Evolutionary conservation across 2,888 invertebrate genomes (phyloP).

Genomic region (Pristionchus entomophagus): DNA sequence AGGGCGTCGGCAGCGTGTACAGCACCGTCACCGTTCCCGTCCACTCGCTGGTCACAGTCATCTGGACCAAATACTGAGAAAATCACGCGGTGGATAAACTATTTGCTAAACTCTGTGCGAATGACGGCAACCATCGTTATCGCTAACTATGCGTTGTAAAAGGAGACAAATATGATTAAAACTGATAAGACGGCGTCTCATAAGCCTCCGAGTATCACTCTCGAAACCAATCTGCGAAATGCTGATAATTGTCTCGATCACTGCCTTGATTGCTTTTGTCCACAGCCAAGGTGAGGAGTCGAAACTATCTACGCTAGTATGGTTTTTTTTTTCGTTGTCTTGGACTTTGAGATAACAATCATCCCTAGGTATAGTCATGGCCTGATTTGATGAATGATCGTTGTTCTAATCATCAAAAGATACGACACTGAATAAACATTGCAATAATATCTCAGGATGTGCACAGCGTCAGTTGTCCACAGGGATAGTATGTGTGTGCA

Average conservation of each 20-base stretch:
- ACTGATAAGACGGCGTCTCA: not conserved
- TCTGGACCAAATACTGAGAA: slow-evolving; percentile 59
- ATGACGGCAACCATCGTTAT: not conserved
- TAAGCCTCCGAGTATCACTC: too few species aligned
- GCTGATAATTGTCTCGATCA: not conserved
- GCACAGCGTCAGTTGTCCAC: not conserved
- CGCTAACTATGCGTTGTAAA: not conserved
- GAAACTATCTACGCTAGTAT: too few species aligned
- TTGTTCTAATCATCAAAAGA: not conserved
- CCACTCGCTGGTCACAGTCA: slow-evolving; percentile 58
- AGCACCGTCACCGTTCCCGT: slow-evolving; percentile 52
- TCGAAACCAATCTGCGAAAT: not conserved
- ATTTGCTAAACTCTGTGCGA: not conserved
- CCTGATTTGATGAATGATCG: too few species aligned
- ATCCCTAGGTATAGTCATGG: too few species aligned
- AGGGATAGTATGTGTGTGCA: slow-evolving; percentile 10
- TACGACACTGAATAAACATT: too few species aligned
- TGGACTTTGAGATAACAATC: too few species aligned
- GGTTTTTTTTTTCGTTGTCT: too few species aligned
- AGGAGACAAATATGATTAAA: not conserved
- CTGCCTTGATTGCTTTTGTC: not conserved
- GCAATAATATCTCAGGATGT: not conserved
- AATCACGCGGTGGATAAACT: not conserved
- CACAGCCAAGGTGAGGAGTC: not conserved
- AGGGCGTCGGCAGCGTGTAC: slow-evolving; percentile 48